Conservation (phyloP, 2,113 vertebrate genomes). For the Propithecus coquereli region DNA sequence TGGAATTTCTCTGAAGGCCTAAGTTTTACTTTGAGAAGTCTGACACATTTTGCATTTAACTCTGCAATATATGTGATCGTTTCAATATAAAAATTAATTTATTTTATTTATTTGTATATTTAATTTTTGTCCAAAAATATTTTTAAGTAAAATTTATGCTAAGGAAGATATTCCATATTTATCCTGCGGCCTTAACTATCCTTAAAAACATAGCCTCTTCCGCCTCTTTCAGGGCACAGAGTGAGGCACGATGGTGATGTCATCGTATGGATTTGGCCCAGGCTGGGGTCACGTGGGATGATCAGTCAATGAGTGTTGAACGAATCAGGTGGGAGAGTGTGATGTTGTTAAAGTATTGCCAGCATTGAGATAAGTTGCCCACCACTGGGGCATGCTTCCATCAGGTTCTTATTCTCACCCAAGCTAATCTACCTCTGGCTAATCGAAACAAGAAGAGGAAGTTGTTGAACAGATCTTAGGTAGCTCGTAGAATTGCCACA, state of each 20-base stretch:
- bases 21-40: not conserved
- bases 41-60: not conserved
- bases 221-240: not conserved
- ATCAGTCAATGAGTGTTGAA: not conserved
- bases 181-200: not conserved
- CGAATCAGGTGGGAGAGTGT: not conserved
- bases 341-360: not conserved
- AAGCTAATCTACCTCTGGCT: not conserved
- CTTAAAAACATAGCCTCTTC: not conserved
- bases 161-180: not conserved
- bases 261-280: too few species aligned
- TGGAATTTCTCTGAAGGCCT: not conserved
- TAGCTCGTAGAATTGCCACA: not conserved
- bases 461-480: not conserved
- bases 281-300: not conserved
- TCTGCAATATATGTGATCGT: not conserved
- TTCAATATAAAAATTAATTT: not conserved
- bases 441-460: not conserved
- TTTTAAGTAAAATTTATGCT: not conserved
- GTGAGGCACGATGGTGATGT: not conserved
- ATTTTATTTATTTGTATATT: not conserved
- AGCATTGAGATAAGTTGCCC: not conserved
- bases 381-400: not conserved
- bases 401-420: not conserved
- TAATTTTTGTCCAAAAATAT: not conserved